A percentile compares a stretch with the other conserved stretches of the same genome.
phyloP scores from a whole-genome alignment of 92 coral and sea anemone genomes.

The Pocillopora meandrina region DNA sequence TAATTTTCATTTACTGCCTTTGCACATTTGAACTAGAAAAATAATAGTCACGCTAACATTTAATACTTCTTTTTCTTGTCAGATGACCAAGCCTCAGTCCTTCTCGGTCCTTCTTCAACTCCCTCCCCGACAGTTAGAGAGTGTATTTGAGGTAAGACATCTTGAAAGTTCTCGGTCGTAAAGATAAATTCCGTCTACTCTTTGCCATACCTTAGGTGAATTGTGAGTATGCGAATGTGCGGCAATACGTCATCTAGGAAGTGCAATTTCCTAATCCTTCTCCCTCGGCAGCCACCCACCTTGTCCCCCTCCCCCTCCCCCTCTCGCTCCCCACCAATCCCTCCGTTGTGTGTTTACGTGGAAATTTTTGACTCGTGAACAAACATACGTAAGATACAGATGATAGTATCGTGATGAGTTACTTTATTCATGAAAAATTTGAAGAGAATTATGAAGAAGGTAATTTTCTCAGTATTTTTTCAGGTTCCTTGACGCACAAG shows the following conservation, averaged over 20 bases:
- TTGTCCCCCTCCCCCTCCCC: neutral
- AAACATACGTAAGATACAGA: neutral
- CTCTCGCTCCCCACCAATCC: neutral
- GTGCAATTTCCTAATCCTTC: neutral
- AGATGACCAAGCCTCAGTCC: slow-evolving; percentile 99
- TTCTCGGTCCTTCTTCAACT: slow-evolving; percentile 94
- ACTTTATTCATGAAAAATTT: too few relatives aligned
- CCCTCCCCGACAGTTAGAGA: slow-evolving; percentile 95
- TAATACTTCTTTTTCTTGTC: slow-evolving; percentile 3
- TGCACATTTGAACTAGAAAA: too few relatives aligned
- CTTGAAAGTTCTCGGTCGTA: neutral
- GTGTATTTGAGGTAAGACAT: slow-evolving; percentile 90
- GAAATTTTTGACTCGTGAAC: neutral
- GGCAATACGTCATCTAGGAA: too few relatives aligned
- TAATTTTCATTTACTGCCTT: too few relatives aligned
- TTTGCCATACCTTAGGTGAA: neutral
- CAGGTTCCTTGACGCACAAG: neutral
- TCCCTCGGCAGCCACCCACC: neutral
- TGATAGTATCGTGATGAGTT: too few relatives aligned
- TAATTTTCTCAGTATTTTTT: neutral
- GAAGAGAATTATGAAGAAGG: too few relatives aligned
- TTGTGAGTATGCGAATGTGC: too few relatives aligned
- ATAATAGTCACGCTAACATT: neutral
- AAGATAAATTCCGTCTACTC: neutral
- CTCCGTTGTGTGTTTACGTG: neutral